Conservation (phyloP, 2,888 invertebrate species). For the Poecilobothrus nobilitatus region DNA sequence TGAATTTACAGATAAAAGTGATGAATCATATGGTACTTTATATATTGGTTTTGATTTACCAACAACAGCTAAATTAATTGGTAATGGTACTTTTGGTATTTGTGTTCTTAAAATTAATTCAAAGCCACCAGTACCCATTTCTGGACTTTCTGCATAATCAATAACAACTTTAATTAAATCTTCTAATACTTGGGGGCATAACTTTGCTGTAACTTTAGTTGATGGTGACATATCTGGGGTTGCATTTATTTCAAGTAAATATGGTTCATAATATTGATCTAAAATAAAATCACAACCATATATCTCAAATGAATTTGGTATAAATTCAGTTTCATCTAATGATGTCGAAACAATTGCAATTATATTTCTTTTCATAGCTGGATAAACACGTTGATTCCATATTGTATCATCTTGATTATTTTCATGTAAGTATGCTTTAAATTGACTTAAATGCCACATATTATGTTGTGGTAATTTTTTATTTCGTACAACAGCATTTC, state of each 20-base stretch:
- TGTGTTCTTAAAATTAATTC: constrained; percentile 44
- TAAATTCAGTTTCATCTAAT: constrained; percentile 59
- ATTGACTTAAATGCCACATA: constrained; percentile 76
- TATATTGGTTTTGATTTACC: no score
- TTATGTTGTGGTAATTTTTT: constrained; percentile 61
- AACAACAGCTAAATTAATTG: no score
- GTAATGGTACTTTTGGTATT: background rate
- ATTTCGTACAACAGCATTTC: constrained; percentile 44
- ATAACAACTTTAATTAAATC: constrained; percentile 76
- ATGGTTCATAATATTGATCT: constrained; percentile 73
- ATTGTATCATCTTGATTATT: constrained; percentile 39
- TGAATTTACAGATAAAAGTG: no score
- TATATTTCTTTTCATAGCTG: constrained; percentile 76
- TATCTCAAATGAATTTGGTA: constrained; percentile 73
- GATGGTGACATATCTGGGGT: constrained; percentile 75
- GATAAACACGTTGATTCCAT: constrained; percentile 68
- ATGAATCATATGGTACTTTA: no score
- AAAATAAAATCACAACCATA: constrained; percentile 91
- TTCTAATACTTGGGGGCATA: constrained; percentile 72
- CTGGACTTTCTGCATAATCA: constrained; percentile 37
- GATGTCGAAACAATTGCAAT: constrained; percentile 70
- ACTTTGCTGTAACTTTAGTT: constrained; percentile 71
- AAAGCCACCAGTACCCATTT: constrained; percentile 51
- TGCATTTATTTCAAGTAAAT: constrained; percentile 89
- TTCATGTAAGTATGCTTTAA: constrained; percentile 54